These are phyloP conservation scores for Hipposideros larvatus DNA, from an alignment of 2,797 vertebrate species.

Conservation along the genomic window DNA sequence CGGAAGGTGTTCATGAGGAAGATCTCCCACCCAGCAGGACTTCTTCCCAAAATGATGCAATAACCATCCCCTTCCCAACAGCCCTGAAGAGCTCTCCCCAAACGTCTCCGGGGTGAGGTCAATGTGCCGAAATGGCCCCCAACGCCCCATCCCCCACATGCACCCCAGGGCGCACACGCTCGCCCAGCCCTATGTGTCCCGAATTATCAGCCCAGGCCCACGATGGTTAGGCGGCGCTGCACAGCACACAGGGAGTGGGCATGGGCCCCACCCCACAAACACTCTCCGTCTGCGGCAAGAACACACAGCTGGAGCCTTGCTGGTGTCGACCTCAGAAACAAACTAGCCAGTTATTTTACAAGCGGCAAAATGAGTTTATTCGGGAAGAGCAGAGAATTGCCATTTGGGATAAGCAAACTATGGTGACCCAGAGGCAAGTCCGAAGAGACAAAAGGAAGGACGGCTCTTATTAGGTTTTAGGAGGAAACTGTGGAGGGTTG, in stretches of 20 bases:
- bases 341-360: neutral
- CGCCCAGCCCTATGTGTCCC: too few relatives aligned
- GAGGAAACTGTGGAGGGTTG: neutral
- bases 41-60: neutral
- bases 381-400: neutral
- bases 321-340: neutral
- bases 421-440: neutral
- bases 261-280: fast-evolving
- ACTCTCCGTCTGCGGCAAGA: neutral
- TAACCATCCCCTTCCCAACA: neutral
- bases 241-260: neutral
- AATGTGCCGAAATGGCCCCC: neutral
- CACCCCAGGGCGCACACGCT: neutral
- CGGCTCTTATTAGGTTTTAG: neutral
- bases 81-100: neutral
- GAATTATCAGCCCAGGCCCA: too few relatives aligned
- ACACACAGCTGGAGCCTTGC: neutral
- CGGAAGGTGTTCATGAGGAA: too few relatives aligned
- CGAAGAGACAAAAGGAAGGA: neutral
- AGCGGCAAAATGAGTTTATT: neutral
- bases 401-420: neutral
- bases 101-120: neutral
- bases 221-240: neutral
- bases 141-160: too few relatives aligned
- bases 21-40: neutral